Base-by-base conservation (phyloP, 2,888 invertebrate genomes). In the Lamellibrachia columna region DNA sequence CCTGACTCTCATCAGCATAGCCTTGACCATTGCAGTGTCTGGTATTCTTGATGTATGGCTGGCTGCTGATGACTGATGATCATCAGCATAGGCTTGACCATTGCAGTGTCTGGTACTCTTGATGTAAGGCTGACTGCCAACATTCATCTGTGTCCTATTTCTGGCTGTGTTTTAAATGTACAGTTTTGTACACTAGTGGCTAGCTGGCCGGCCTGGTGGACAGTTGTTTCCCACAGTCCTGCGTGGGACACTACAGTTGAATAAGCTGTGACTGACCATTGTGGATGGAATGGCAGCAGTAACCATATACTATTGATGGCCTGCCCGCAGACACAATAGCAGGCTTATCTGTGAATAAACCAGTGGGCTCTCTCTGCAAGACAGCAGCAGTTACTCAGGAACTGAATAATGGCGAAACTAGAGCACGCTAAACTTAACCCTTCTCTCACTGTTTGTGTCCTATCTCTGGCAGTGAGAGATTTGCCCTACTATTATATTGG, bases 31-130 rank as follows among this genome's bases (percentile, higher is more conserved):
- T 15, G 15, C 75, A 22, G 75, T 75, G 75, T 75, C 75, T 75
- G 75, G 60, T 75, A 75, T n/a, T 75, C 75, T 75, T 75, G 75
- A 75, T 75, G 22, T 75, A 75, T 75, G 75, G 22, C 75, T 75
- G 11, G 22, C n/a, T 40, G 40, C 40, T 40, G 40, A 40, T 40
- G 40, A 40, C n/a, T 22, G 11, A 15, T n/a, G 15, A 15, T 75
- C 75, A 22, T 75, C 75, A 75, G 75, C n/a, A n/a, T 75, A 75
- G 75, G 22, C 75, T 75, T 75, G 75, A 75, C 15, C 6, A 6
- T 75, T 15, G 15, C 75, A 22, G 75, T 75, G 75, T 75, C 75
- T 75, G 75, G 60, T 75, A 75, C 75, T 75, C 75, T 75, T 75
- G 75, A 75, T 75, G 22, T 75, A 75, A 28, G 75, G 75, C 75